phyloP scores from a whole-genome alignment of 2,113 vertebrate genomes.

The Xenus cinereus region DNA sequence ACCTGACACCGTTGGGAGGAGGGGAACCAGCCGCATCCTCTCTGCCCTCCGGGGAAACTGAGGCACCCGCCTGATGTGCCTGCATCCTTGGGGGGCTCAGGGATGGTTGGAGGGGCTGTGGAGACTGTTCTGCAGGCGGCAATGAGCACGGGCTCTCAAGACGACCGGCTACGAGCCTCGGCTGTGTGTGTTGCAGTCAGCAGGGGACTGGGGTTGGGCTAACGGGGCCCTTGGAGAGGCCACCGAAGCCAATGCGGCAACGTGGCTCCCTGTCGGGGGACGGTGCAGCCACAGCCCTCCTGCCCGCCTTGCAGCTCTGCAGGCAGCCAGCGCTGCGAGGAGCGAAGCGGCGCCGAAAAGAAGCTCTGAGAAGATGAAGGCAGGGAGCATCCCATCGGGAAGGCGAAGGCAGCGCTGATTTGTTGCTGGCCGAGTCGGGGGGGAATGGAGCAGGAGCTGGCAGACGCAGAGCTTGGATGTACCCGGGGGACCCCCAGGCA shows the following conservation, averaged over 20 bases:
- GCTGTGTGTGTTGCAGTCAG: rapidly evolving
- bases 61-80: rapidly evolving
- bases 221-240: not conserved
- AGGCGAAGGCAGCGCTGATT: not conserved
- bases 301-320: not conserved
- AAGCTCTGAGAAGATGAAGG: not conserved
- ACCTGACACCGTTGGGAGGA: not conserved
- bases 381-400: not conserved
- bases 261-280: not conserved
- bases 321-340: not conserved
- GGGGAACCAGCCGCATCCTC: not conserved
- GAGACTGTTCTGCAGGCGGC: not conserved
- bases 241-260: rapidly evolving
- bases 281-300: not conserved
- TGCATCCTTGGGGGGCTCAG: rapidly evolving
- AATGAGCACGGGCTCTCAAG: not conserved
- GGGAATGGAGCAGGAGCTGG: not conserved
- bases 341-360: not conserved
- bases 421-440: not conserved
- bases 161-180: not conserved
- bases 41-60: not conserved
- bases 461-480: not conserved
- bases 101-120: not conserved
- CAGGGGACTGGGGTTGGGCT: not conserved
- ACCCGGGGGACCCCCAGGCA: not conserved